Evolutionary conservation across 1,140 invertebrate genomes (phyloP).

Genomic region (Fopius arisanus): DNA sequence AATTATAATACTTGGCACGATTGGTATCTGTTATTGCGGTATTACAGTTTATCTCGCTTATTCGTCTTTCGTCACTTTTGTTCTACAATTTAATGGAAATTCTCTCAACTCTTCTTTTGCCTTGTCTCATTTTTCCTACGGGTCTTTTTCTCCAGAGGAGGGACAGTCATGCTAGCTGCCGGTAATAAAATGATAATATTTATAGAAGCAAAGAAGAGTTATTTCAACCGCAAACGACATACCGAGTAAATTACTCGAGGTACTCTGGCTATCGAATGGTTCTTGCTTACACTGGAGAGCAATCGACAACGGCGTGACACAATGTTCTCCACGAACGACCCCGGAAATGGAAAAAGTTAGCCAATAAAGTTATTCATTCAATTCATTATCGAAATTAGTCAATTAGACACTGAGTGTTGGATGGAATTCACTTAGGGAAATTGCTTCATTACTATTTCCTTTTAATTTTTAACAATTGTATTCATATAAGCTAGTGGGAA

Average conservation of each 20-base stretch:
- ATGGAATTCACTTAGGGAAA: too few species aligned
- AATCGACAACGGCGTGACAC: background rate
- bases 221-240: conserved; percentile 22
- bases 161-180: background rate
- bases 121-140: background rate
- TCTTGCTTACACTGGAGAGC: background rate
- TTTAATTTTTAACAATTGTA: too few species aligned
- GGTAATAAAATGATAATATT: conserved; percentile 31
- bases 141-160: background rate
- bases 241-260: conserved; percentile 24
- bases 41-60: background rate
- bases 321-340: background rate
- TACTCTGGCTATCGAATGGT: conserved; percentile 28
- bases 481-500: too few species aligned
- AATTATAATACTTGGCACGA: background rate
- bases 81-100: background rate
- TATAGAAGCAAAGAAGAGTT: conserved; percentile 30
- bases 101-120: background rate
- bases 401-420: too few species aligned
- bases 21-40: background rate
- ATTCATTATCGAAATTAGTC: too few species aligned
- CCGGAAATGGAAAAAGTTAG: background rate
- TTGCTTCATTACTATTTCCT: too few species aligned
- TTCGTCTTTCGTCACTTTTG: background rate
- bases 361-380: background rate